phyloP scores from a whole-genome alignment of 2,797 vertebrate genomes.

The Denticeps clupeoides region DNA sequence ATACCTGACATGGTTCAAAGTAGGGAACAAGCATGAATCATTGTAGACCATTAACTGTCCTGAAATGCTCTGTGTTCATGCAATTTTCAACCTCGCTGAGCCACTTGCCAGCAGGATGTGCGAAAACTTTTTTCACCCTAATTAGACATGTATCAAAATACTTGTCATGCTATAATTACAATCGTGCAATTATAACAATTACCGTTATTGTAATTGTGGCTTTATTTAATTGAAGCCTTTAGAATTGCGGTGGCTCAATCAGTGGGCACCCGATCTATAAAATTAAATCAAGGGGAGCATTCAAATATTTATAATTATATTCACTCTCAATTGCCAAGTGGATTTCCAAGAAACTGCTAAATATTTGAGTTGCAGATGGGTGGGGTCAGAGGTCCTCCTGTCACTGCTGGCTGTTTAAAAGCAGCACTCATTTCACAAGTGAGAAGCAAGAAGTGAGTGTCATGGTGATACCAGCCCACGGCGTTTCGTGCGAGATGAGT shows the following conservation, averaged over 20 bases:
- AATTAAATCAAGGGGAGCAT: background rate
- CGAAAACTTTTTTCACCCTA: background rate
- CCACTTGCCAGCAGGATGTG: background rate
- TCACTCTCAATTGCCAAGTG: background rate
- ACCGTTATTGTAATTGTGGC: background rate
- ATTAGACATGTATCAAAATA: too few relatives aligned
- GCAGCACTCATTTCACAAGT: too few relatives aligned
- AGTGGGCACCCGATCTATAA: background rate
- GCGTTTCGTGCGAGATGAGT: too few relatives aligned
- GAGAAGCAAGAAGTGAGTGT: too few relatives aligned
- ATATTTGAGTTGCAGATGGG: too few relatives aligned
- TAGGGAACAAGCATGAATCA: background rate
- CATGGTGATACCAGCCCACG: too few relatives aligned
- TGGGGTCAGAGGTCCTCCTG: too few relatives aligned
- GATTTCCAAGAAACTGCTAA: background rate
- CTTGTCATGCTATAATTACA: background rate
- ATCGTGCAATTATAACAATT: conserved; percentile 1
- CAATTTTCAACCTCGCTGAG: background rate
- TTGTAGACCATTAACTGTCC: background rate
- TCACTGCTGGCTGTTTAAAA: too few relatives aligned
- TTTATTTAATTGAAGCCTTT: background rate
- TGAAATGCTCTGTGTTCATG: background rate
- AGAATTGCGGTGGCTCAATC: background rate
- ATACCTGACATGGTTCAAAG: conserved; percentile 7
- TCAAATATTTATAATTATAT: too few relatives aligned